These are phyloP conservation scores for Pao palembangensis DNA, from an alignment of 2,113 vertebrate genomes.

Conservation along the genomic window DNA sequence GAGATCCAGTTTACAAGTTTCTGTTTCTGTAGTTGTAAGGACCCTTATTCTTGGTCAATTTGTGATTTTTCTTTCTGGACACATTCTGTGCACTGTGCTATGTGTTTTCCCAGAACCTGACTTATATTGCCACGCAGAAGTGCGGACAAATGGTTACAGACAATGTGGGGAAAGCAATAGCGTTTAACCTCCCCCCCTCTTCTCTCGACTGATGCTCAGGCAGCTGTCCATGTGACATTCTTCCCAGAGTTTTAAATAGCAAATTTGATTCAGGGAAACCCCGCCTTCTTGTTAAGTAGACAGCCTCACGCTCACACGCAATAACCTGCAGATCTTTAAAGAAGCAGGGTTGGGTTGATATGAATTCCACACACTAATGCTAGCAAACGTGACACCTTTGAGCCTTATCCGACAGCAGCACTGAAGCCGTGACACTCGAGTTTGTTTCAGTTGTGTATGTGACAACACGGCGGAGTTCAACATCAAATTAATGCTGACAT, in stretches of 20 bases:
- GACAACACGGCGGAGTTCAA: neutral
- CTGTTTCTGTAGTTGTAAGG: too few species aligned
- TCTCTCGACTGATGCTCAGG: constrained; percentile 7
- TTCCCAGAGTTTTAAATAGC: constrained; percentile 74
- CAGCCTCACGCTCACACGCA: constrained; percentile 9
- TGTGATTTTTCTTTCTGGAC: neutral
- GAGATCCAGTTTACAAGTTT: too few species aligned
- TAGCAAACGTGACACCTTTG: neutral
- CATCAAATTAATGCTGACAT: neutral
- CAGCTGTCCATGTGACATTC: constrained; percentile 75
- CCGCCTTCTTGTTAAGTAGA: constrained; percentile 13
- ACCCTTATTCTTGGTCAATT: too few species aligned
- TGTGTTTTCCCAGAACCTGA: constrained; percentile 13
- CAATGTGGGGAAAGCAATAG: constrained; percentile 18
- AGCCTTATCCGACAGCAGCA: neutral
- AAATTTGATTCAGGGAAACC: constrained; percentile 24
- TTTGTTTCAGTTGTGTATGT: neutral
- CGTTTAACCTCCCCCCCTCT: neutral
- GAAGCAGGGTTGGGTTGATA: neutral
- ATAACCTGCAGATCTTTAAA: neutral
- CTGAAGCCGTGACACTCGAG: neutral
- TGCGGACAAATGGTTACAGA: constrained; percentile 14
- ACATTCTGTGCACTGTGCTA: neutral
- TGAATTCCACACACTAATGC: neutral
- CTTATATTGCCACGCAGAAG: neutral